phyloP scores from a whole-genome alignment of 2,113 vertebrate species.

The Chitala chitala region DNA sequence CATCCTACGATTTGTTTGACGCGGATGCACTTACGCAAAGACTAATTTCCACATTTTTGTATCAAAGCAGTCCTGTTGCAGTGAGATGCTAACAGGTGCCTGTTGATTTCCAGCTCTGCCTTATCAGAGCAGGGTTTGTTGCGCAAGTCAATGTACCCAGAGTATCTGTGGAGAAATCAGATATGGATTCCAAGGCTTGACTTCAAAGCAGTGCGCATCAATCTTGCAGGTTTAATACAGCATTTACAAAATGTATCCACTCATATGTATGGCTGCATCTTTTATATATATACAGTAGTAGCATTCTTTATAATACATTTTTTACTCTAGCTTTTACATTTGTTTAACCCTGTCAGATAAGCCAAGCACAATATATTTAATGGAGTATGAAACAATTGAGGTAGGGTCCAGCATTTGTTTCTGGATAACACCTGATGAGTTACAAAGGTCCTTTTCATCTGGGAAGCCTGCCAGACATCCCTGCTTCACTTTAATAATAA shows the following conservation, averaged over 20 bases:
- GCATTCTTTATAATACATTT: neutral
- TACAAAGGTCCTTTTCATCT: slow-evolving; percentile 21
- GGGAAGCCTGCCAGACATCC: slow-evolving; percentile 25
- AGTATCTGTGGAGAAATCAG: neutral
- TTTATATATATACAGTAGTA: neutral
- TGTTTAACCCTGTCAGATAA: neutral
- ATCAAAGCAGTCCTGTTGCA: no score
- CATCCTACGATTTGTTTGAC: no score
- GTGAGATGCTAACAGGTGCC: no score
- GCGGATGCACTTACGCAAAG: no score
- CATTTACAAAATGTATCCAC: neutral
- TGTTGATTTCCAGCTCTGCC: no score
- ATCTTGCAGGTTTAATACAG: neutral
- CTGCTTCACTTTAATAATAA: slow-evolving; percentile 20
- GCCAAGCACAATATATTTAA: neutral
- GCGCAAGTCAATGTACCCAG: neutral
- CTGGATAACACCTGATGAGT: slow-evolving; percentile 27
- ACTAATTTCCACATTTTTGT: no score
- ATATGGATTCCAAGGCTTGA: neutral
- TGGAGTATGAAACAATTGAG: slow-evolving; percentile 14
- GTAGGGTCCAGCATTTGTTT: slow-evolving; percentile 25
- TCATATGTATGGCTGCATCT: neutral
- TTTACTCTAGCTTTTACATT: neutral
- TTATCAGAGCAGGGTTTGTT: no score
- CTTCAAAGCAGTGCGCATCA: neutral